A percentile compares a stretch with the other conserved stretches of the same genome.
Evolutionary conservation across 2,113 vertebrate species (phyloP).

Genomic region (Aplodontia rufa): DNA sequence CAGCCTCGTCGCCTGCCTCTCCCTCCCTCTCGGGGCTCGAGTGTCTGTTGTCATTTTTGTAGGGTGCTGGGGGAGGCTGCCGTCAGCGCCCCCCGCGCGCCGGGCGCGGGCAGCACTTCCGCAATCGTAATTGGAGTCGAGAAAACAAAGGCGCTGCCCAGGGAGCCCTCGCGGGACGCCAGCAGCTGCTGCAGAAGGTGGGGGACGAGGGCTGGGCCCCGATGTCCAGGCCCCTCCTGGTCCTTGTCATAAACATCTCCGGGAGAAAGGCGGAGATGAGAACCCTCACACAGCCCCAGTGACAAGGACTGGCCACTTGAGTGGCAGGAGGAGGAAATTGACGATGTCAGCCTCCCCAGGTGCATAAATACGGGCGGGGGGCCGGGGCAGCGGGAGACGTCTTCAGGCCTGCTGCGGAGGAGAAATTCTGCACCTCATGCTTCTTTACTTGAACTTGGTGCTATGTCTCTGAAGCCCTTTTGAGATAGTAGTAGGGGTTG

Average conservation of each 20-base stretch:
- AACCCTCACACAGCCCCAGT: background rate
- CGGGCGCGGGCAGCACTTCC: slow-evolving; percentile 72
- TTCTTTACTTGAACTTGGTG: background rate
- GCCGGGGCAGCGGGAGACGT: too few species aligned
- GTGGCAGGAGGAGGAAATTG: slow-evolving; percentile 21
- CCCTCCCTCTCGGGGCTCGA: background rate
- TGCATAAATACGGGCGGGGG: background rate
- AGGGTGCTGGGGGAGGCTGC: slow-evolving; percentile 40
- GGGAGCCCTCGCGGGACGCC: background rate
- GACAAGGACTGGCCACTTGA: slow-evolving; percentile 22
- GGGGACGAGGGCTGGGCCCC: background rate
- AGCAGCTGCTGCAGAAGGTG: background rate
- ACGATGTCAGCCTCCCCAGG: background rate
- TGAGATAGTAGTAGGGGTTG: background rate
- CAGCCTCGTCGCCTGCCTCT: background rate
- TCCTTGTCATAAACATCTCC: background rate
- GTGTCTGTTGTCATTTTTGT: background rate
- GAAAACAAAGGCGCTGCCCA: slow-evolving; percentile 75
- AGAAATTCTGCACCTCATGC: background rate
- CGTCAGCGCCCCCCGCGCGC: slow-evolving; percentile 37
- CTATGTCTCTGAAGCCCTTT: background rate
- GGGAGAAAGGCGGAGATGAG: background rate
- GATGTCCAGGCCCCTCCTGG: background rate
- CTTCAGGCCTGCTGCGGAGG: background rate
- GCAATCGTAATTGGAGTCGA: slow-evolving; percentile 72